These are phyloP conservation scores for Malaclemys terrapin DNA, from an alignment of 2,113 vertebrate genomes.

Conservation along the genomic window DNA sequence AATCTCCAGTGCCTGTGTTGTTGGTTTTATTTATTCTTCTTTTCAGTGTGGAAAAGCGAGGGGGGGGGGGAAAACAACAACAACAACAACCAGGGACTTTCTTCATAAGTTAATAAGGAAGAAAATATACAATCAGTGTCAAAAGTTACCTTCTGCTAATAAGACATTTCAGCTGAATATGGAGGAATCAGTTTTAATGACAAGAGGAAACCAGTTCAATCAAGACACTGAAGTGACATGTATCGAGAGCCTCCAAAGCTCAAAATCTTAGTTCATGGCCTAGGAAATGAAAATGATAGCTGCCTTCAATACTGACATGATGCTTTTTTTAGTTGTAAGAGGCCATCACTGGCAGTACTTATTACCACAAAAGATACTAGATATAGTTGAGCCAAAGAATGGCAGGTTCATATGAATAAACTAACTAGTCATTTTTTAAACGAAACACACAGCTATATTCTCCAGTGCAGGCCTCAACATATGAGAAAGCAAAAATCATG, in stretches of 20 bases:
- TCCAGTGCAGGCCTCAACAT: neutral
- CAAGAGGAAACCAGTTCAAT: fast-evolving
- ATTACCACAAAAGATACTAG: neutral
- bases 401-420: neutral
- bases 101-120: neutral
- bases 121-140: neutral
- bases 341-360: neutral
- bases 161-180: neutral
- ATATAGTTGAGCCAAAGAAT: neutral
- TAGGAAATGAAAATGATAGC: neutral
- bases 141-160: neutral
- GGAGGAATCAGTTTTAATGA: neutral
- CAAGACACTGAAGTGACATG: neutral
- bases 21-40: neutral
- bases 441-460: neutral
- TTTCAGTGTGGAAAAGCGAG: fast-evolving
- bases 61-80: neutral
- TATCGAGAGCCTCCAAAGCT: neutral
- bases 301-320: neutral
- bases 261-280: neutral
- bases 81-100: neutral
- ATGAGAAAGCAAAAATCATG: neutral
- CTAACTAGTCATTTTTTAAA: neutral
- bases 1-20: neutral
- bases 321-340: neutral